phyloP scores from a whole-genome alignment of 2,888 invertebrate species.

The Parascotia fuliginaria region DNA sequence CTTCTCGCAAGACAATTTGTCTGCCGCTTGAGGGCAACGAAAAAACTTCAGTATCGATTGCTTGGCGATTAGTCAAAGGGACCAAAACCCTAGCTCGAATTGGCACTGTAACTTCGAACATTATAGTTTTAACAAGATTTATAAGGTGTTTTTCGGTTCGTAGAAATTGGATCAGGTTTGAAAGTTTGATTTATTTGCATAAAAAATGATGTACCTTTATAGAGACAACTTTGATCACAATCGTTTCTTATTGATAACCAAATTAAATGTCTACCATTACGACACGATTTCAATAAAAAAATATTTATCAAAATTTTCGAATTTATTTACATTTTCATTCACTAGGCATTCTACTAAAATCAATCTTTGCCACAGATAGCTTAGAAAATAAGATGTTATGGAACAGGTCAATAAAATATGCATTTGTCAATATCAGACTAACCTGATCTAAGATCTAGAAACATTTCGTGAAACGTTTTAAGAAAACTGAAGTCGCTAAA shows the following conservation, averaged over 20 bases:
- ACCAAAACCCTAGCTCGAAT: constrained; percentile 37
- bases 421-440: constrained; percentile 6
- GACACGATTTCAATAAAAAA: too few species aligned
- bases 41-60: constrained; percentile 79
- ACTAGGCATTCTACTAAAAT: too few species aligned
- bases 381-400: too few species aligned
- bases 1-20: constrained; percentile 84
- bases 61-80: constrained; percentile 68
- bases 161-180: constrained; percentile 4
- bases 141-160: constrained; percentile 18
- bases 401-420: too few species aligned
- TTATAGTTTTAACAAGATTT: constrained; percentile 38
- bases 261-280: too few species aligned
- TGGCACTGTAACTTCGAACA: constrained; percentile 25
- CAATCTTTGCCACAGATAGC: too few species aligned
- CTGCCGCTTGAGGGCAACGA: constrained; percentile 69
- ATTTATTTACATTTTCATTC: too few species aligned
- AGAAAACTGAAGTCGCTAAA: constrained; percentile 50
- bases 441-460: constrained; percentile 23
- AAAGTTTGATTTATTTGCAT: neutral
- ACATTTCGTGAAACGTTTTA: constrained; percentile 33
- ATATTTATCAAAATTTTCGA: too few species aligned
- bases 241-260: too few species aligned
- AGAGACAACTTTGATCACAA: too few species aligned
- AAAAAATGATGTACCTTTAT: neutral